These are phyloP conservation scores for Halocaridina rubra DNA, from an alignment of 2,888 invertebrate genomes.

Conservation along the genomic window DNA sequence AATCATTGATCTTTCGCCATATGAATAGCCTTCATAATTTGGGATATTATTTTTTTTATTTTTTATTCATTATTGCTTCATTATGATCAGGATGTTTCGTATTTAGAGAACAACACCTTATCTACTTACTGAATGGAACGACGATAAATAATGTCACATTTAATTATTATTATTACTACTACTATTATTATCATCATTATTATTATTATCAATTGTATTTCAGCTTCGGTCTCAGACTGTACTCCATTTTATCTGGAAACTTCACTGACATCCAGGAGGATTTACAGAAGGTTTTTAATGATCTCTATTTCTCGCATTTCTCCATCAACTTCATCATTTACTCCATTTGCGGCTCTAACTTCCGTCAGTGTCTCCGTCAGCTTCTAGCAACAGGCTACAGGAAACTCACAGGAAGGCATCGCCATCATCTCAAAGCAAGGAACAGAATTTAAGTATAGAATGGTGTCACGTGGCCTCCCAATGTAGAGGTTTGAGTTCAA, in stretches of 20 bases:
- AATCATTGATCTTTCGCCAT: too few species aligned
- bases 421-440: too few species aligned
- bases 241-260: not conserved
- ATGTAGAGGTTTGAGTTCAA: too few species aligned
- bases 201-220: not conserved
- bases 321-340: slow-evolving; percentile 76
- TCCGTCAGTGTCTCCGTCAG: slow-evolving; percentile 73
- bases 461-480: too few species aligned
- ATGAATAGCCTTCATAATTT: too few species aligned
- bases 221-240: slow-evolving; percentile 51
- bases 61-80: too few species aligned
- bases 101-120: too few species aligned
- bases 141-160: not conserved
- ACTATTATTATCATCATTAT: not conserved
- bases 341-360: slow-evolving; percentile 75
- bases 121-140: too few species aligned
- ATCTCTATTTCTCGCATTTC: slow-evolving; percentile 77
- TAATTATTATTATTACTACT: not conserved
- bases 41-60: too few species aligned
- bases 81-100: too few species aligned
- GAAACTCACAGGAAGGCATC: not conserved
- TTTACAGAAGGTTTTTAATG: slow-evolving; percentile 74
- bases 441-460: too few species aligned
- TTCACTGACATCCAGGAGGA: slow-evolving; percentile 64
- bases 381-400: slow-evolving; percentile 66